phyloP scores from a whole-genome alignment of 2,113 vertebrate genomes.

The Marcusenius ussheri region DNA sequence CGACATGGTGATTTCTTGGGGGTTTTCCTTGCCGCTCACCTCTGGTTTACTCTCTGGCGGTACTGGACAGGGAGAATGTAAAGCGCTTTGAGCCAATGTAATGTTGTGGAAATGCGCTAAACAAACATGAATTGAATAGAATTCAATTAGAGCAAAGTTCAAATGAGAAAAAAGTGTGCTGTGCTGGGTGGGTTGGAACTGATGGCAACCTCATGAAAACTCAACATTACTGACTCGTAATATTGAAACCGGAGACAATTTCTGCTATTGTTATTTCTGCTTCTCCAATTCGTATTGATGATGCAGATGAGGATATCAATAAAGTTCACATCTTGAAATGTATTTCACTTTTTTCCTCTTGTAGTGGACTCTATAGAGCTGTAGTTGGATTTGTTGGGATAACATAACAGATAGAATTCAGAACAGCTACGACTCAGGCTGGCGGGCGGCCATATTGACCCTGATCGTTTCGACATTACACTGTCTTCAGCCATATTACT shows the following conservation, averaged over 20 bases:
- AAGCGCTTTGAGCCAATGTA: background rate
- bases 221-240: background rate
- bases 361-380: background rate
- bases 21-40: background rate
- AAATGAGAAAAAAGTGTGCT: background rate
- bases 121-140: background rate
- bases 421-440: background rate
- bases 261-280: constrained; percentile 17
- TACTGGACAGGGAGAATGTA: background rate
- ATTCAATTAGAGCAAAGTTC: background rate
- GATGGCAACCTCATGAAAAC: background rate
- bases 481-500: background rate
- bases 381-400: background rate
- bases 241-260: background rate
- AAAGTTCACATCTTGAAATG: constrained; percentile 39
- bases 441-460: background rate
- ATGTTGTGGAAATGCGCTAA: background rate
- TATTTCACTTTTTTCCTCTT: background rate
- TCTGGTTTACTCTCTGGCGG: background rate
- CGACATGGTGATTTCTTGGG: background rate
- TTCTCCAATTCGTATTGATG: constrained; percentile 26
- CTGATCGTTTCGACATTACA: background rate
- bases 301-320: constrained; percentile 37
- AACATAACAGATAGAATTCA: background rate
- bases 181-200: background rate